Evolutionary conservation across 1,140 invertebrate species (phyloP), one percentile per base, ranked within the genome.

Genomic region (Drosophila simulans): DNA sequence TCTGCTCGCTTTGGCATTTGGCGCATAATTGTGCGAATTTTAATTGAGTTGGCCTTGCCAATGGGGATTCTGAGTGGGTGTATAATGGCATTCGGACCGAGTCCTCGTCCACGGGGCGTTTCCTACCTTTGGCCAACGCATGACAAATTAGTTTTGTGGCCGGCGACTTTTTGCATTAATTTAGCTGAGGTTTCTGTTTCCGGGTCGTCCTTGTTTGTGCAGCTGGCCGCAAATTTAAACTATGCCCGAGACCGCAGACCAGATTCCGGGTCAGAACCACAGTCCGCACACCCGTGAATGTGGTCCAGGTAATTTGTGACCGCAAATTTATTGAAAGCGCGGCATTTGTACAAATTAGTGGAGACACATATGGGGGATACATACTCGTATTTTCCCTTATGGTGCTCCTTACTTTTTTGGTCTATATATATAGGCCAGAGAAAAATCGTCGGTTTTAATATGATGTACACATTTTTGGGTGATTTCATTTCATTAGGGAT

Each of bases 111-210:
- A 31, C 35, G 52, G 58, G 58, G 22, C 65, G 53, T 60, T 59
- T 56, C 45, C 72, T 49, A 76, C 75, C 78, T 75, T 80, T 39
- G 75, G 62, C 68, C 77, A 71, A 85, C 84, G 77, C 77, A 89
- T 89, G 84, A 89, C 84, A 89, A 89, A 89, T 89, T 89, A 89
- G 84, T 89, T 89, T 89, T 89, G 84, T 62, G 84, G 84, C 77
- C 63, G 46, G 65, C 71, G 80, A 83, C 70, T 88, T 86, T 71
- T 77, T 79, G 79, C 83, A 86, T 88, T 88, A 83, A 86, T 86
- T 88, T 88, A 79, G 75, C 64, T 86, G 79, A 75, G 82, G 82
- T 81, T 65, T 76, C 55, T 76, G 55, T 52, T 77, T 62, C 62
- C 66, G 34, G 62, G 54, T 20, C 49, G 48, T 45, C 49, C 43